Conservation (phyloP, 2,113 vertebrate genomes). For the Nettapus auritus region DNA sequence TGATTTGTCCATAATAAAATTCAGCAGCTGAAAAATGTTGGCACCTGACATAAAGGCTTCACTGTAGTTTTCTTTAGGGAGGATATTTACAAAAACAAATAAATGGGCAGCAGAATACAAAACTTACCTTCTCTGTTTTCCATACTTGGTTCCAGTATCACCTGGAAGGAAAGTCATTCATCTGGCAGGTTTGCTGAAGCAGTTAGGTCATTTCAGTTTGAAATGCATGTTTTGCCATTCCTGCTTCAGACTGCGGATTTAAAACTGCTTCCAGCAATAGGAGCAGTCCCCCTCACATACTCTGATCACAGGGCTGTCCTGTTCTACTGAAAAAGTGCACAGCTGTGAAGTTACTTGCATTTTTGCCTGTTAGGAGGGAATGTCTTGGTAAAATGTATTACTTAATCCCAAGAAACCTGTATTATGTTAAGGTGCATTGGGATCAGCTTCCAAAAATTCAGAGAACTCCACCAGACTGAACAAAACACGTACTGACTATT, state of each 20-base stretch:
- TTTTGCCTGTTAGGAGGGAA: constrained; percentile 34
- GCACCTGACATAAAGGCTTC: constrained; percentile 39
- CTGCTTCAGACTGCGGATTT: constrained; percentile 55
- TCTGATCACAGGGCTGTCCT: constrained; percentile 42
- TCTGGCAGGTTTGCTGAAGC: constrained; percentile 58
- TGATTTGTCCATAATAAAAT: constrained; percentile 33
- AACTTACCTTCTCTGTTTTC: constrained; percentile 62
- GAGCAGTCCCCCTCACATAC: not conserved
- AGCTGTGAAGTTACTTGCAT: constrained; percentile 51
- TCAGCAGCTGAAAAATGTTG: constrained; percentile 24
- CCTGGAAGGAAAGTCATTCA: constrained; percentile 41
- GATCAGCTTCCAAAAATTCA: constrained; percentile 56
- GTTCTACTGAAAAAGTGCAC: constrained; percentile 51
- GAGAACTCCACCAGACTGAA: constrained; percentile 6
- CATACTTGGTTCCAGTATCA: constrained; percentile 63
- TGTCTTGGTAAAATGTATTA: constrained; percentile 64
- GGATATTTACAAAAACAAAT: not conserved
- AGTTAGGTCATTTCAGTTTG: constrained; percentile 47
- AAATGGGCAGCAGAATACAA: constrained; percentile 62
- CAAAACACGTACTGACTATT: not conserved
- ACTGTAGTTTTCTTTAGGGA: constrained; percentile 14
- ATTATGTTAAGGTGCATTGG: constrained; percentile 41
- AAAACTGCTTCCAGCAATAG: constrained; percentile 54
- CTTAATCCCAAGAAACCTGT: constrained; percentile 45
- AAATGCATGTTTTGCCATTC: constrained; percentile 55